Percentiles rank a stretch among this genome's conserved stretches.
These are phyloP conservation scores for Sinotaia quadrata DNA, from an alignment of 2,888 invertebrate genomes.

Conservation along the genomic window DNA sequence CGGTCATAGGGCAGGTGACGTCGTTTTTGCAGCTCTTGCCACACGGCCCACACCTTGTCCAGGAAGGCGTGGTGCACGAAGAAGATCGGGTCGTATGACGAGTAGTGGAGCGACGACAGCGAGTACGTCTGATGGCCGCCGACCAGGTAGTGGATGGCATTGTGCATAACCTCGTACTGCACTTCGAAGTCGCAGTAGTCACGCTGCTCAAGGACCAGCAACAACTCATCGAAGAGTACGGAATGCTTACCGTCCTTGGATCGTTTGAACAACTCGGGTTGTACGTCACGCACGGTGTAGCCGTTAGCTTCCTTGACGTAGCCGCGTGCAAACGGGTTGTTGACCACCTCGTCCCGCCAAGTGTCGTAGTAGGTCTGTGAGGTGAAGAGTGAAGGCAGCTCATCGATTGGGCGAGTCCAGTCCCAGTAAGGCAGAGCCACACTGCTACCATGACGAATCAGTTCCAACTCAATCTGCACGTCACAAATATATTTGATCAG, in stretches of 20 bases:
- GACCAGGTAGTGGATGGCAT: constrained; percentile 40
- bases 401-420: constrained; percentile 36
- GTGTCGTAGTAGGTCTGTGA: constrained; percentile 37
- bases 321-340: constrained; percentile 29
- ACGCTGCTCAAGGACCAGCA: constrained; percentile 41
- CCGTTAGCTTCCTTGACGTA: constrained; percentile 25
- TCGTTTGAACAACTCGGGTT: constrained; percentile 34
- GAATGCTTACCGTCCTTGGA: constrained; percentile 31
- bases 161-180: constrained; percentile 41
- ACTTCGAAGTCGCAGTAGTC: constrained; percentile 46
- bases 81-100: constrained; percentile 45
- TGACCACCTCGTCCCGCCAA: constrained; percentile 36
- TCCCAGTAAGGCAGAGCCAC: constrained; percentile 46
- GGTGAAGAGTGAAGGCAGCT: constrained; percentile 36
- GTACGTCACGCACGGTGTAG: constrained; percentile 38
- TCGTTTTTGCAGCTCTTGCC: constrained; percentile 45
- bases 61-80: constrained; percentile 43
- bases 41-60: constrained; percentile 43
- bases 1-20: constrained; percentile 35
- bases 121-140: constrained; percentile 36
- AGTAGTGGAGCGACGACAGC: constrained; percentile 42
- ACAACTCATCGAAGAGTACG: constrained; percentile 32
- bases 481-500: too few species aligned
- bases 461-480: constrained; percentile 30
- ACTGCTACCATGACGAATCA: constrained; percentile 34